phyloP scores from a whole-genome alignment of 2,113 vertebrate genomes.

The Isurus oxyrinchus region DNA sequence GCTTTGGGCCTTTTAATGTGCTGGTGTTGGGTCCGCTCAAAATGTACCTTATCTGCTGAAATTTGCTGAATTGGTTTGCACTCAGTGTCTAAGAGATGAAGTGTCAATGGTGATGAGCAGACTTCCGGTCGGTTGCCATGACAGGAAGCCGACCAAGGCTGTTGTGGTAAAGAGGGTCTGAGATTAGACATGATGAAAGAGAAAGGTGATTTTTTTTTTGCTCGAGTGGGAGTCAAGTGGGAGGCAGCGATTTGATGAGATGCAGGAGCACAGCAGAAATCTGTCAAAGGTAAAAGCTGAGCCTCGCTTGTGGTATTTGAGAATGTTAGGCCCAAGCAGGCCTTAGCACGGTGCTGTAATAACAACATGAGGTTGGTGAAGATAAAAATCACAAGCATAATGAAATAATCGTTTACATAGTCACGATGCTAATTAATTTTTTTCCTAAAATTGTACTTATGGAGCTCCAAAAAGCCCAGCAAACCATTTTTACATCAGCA shows the following conservation, averaged over 20 bases:
- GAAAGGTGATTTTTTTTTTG: not conserved
- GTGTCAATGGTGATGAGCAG: constrained; percentile 8
- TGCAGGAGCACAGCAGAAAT: not conserved
- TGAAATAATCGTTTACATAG: not conserved
- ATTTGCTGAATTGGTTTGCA: not conserved
- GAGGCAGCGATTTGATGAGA: constrained; percentile 19
- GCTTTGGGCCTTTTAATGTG: not conserved
- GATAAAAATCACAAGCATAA: not conserved
- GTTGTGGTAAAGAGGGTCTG: not conserved
- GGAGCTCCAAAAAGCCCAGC: not conserved
- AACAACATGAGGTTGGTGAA: not conserved
- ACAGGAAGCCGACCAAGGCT: not conserved
- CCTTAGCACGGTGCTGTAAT: not conserved
- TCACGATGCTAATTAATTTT: not conserved
- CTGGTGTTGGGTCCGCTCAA: not conserved
- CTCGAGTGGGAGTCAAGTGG: not conserved
- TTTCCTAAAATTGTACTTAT: not conserved
- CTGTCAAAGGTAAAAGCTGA: not conserved
- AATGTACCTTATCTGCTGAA: not conserved
- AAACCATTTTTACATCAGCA: not conserved
- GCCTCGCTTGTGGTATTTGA: not conserved
- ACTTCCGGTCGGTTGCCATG: not conserved
- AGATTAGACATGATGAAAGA: constrained; percentile 20
- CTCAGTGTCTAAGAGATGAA: not conserved
- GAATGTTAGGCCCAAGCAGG: not conserved